Percentiles rank a stretch among this genome's conserved stretches.
Conservation (phyloP, 2,888 invertebrate genomes). For the Crepidodera aurea region DNA sequence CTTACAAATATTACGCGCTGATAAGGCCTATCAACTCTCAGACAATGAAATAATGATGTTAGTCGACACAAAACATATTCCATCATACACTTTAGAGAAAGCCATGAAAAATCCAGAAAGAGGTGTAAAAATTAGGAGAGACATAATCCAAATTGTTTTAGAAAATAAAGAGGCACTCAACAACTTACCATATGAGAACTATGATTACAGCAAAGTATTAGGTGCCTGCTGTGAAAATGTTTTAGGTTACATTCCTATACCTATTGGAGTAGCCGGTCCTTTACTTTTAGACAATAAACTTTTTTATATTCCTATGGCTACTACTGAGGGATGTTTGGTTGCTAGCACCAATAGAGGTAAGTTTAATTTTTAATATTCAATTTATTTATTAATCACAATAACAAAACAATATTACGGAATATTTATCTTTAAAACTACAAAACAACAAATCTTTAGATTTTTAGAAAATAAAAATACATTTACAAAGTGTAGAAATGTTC, state of each 20-base stretch:
- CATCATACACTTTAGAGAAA: constrained; percentile 85
- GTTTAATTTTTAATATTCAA: not conserved
- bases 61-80: constrained; percentile 81
- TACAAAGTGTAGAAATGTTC: too few relatives aligned
- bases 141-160: constrained; percentile 67
- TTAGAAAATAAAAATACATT: too few relatives aligned
- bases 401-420: too few relatives aligned
- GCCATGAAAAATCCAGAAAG: constrained; percentile 80
- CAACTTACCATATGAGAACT: constrained; percentile 81
- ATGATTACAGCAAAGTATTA: constrained; percentile 83
- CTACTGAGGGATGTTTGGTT: constrained; percentile 96
- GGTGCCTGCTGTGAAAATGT: constrained; percentile 98
- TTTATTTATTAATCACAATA: not conserved
- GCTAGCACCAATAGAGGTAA: constrained; percentile 88
- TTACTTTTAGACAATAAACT: constrained; percentile 80
- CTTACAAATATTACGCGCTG: constrained; percentile 73
- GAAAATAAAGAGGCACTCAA: constrained; percentile 65
- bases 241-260: constrained; percentile 93
- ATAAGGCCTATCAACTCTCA: constrained; percentile 72
- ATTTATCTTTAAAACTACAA: too few relatives aligned
- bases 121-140: constrained; percentile 83
- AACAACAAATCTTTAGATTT: too few relatives aligned
- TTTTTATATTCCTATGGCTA: constrained; percentile 94
- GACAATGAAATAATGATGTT: constrained; percentile 85
- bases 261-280: constrained; percentile 94